phyloP scores from a whole-genome alignment of 2,888 invertebrate species.

The Polyommatus icarus region DNA sequence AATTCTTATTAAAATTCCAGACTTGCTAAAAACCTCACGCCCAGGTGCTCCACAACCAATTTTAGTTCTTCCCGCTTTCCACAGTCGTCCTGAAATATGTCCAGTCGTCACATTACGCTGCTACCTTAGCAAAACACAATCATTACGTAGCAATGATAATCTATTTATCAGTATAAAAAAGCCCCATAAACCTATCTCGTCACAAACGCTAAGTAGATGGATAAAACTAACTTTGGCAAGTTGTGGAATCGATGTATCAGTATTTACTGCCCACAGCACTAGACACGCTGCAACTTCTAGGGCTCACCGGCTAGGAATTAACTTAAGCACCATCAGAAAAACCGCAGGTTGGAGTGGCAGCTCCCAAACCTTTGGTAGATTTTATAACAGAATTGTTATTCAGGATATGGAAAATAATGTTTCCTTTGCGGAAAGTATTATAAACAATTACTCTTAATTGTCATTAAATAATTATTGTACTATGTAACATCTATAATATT shows the following conservation, averaged over 20 bases:
- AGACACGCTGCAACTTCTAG: constrained; percentile 42
- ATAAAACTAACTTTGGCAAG: not conserved
- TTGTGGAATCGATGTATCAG: not conserved
- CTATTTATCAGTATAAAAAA: constrained; percentile 3
- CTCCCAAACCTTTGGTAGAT: constrained; percentile 18
- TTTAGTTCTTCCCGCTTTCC: not conserved
- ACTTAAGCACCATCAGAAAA: constrained; percentile 23
- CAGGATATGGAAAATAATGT: not conserved
- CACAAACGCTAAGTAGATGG: constrained; percentile 17
- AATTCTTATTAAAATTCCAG: not conserved
- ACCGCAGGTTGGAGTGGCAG: constrained; percentile 14
- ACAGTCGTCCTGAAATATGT: not conserved
- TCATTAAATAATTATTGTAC: not conserved
- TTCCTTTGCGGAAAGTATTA: not conserved
- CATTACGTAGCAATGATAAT: not conserved
- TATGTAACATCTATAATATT: not conserved
- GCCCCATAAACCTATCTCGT: not conserved
- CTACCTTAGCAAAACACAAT: not conserved
- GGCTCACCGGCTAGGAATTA: constrained; percentile 32
- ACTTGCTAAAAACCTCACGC: not conserved
- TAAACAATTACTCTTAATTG: not conserved
- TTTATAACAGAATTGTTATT: constrained; percentile 14
- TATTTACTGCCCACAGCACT: constrained; percentile 42
- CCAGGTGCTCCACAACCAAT: not conserved
- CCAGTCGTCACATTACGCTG: not conserved